Evolutionary conservation across 2,797 vertebrate genomes (phyloP).

Genomic region (Amphiprion clarkii): DNA sequence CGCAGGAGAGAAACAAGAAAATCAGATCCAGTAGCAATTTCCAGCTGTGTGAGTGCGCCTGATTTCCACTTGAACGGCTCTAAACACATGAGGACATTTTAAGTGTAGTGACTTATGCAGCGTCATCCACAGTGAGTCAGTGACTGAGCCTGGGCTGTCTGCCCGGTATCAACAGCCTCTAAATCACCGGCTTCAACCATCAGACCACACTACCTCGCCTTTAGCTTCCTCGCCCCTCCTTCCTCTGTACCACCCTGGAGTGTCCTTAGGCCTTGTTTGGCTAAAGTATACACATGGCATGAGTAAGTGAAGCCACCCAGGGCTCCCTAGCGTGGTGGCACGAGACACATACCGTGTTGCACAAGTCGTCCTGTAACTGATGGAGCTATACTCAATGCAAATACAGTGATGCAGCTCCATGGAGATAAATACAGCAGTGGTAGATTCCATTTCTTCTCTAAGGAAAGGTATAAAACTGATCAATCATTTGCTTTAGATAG

Average conservation of each 20-base stretch:
- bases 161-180: conserved; percentile 87
- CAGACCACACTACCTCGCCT: conserved; percentile 83
- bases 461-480: conserved; percentile 56
- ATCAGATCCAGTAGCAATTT: conserved; percentile 84
- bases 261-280: conserved; percentile 83
- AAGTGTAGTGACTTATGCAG: conserved; percentile 86
- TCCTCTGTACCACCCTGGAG: conserved; percentile 80
- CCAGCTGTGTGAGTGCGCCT: conserved; percentile 76
- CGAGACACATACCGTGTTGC: conserved; percentile 70
- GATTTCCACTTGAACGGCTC: conserved; percentile 86
- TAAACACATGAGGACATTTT: conserved; percentile 86
- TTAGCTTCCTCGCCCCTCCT: conserved; percentile 72
- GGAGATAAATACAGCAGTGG: conserved; percentile 55
- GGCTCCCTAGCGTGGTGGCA: conserved; percentile 75
- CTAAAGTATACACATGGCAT: conserved; percentile 82
- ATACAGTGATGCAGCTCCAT: conserved; percentile 50
- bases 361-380: conserved; percentile 68
- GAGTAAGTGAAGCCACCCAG: conserved; percentile 84
- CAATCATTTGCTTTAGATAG: conserved; percentile 48
- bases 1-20: conserved; percentile 68
- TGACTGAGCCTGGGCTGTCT: conserved; percentile 82
- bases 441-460: conserved; percentile 42
- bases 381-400: conserved; percentile 66
- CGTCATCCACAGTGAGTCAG: conserved; percentile 84
- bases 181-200: conserved; percentile 85